Evolutionary conservation across 2,797 vertebrate species (phyloP).

Genomic region (Sebastolobus alascanus): DNA sequence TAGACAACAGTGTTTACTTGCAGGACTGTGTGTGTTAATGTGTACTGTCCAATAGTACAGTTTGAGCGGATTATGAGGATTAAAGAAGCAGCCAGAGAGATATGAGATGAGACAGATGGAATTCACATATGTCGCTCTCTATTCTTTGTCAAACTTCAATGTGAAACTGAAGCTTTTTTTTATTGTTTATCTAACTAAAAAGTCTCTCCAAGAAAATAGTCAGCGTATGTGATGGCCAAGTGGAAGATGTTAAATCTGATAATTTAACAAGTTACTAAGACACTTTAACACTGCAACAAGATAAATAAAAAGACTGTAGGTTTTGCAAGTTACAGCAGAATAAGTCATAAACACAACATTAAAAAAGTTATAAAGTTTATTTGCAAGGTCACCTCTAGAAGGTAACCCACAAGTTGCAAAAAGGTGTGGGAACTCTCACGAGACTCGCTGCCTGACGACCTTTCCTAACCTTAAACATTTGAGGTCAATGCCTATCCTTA

Average conservation of each 20-base stretch:
- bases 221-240: background rate
- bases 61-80: conserved; percentile 40
- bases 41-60: background rate
- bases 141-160: conserved; percentile 1
- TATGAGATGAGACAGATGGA: background rate
- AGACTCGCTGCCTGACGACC: too few species aligned
- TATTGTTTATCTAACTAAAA: background rate
- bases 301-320: too few species aligned
- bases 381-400: background rate
- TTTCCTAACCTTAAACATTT: too few species aligned
- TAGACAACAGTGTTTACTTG: background rate
- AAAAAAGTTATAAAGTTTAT: background rate
- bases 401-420: too few species aligned
- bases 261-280: background rate
- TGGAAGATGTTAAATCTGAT: background rate
- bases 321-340: background rate
- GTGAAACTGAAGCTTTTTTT: background rate
- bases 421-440: too few species aligned
- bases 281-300: too few species aligned
- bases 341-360: background rate
- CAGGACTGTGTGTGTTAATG: background rate
- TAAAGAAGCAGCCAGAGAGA: conserved; percentile 21
- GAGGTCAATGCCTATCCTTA: too few species aligned
- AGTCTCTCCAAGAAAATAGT: background rate
- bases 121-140: background rate